Evolutionary conservation across 2,797 vertebrate species (phyloP), one percentile per base, ranked within the genome.

Genomic region (Helostoma temminkii): DNA sequence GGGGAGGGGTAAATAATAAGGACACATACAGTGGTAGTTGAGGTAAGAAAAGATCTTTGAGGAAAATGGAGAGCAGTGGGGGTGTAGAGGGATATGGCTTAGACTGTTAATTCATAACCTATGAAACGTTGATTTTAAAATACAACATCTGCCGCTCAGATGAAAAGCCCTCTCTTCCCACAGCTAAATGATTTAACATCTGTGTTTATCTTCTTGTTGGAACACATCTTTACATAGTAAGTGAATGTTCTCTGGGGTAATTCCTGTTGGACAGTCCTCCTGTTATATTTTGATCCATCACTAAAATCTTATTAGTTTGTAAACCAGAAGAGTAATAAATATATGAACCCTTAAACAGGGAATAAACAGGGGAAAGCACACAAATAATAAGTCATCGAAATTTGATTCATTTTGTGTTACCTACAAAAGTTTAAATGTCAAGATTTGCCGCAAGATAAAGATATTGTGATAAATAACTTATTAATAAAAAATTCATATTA

Each of bases 51-150:
- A 36, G 56, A 78, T 74, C 62, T 66, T 53, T 46, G 28, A 60
- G 42, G 60, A 50, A 49, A 76, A 76, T 37, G 69, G 72, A 76
- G 72, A 47, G 7, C 52, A 50, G 57, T 32, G 60, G 18, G 41
- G 61, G 74, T 64, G 49, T 43, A 72, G 68, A 53, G 66, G 47
- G 66, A 69, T 71, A 83, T 75, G 80, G 48, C 54, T 82, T 67
- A 73, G 86, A 82, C 73, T 91, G 78, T 63, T 82, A 82, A 86
- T 83, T 71, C 80, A 78, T 88, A 78, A 82, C 83, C 78, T 68
- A 62, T 79, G 84, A 81, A 66, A 79, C 77, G 78, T 47, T 67
- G 63, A 85, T 88, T 81, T 80, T 89, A 84, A 90, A 90, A 86
- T 80, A 86, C 47, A 62, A 77, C 86, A 82, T 89, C 71, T 80